A percentile compares a stretch with the other conserved stretches of the same genome.
Evolutionary conservation across 1,140 invertebrate species (phyloP).

Genomic region (Pseudomyrmex concolor): DNA sequence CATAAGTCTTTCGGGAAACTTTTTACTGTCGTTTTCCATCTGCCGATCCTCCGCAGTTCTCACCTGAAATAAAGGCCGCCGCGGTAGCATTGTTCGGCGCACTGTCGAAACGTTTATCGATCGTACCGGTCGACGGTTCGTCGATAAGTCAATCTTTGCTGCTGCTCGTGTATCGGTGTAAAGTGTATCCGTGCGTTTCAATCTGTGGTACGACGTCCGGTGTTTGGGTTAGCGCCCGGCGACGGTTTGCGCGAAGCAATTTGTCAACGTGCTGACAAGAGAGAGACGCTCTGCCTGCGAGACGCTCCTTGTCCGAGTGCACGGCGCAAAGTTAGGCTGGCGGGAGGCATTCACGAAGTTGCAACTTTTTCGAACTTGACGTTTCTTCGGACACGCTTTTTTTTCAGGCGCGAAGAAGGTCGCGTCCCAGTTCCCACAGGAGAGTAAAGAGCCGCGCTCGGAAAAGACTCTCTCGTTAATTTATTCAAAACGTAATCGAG

Average conservation of each 20-base stretch:
- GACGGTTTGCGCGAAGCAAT: slow-evolving; percentile 52
- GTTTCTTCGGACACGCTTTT: slow-evolving; percentile 17
- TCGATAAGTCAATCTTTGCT: slow-evolving; percentile 30
- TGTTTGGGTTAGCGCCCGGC: slow-evolving; percentile 38
- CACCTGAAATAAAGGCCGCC: slow-evolving; percentile 44
- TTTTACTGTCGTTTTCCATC: slow-evolving; percentile 71
- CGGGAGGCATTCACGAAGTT: slow-evolving; percentile 24
- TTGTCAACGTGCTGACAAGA: slow-evolving; percentile 52
- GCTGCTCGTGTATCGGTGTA: slow-evolving; percentile 18
- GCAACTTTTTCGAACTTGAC: slow-evolving; percentile 31
- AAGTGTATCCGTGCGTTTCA: slow-evolving; percentile 4
- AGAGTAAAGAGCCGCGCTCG: slow-evolving; percentile 45
- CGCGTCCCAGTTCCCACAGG: slow-evolving; percentile 32
- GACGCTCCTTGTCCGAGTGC: slow-evolving; percentile 18
- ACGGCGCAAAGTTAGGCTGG: slow-evolving; percentile 32
- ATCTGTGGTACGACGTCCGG: slow-evolving; percentile 14
- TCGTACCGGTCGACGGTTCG: neutral
- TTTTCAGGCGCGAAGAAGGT: slow-evolving; percentile 29
- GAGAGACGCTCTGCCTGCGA: slow-evolving; percentile 14
- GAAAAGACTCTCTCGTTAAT: slow-evolving; percentile 54
- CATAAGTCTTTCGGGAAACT: slow-evolving; percentile 72
- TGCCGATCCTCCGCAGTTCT: slow-evolving; percentile 34
- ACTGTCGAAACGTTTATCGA: slow-evolving; percentile 46
- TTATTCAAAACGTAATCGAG: slow-evolving; percentile 59
- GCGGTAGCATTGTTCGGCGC: slow-evolving; percentile 23